These are phyloP conservation scores for Lethrus apterus DNA, from an alignment of 1,140 invertebrate species.

Conservation along the genomic window DNA sequence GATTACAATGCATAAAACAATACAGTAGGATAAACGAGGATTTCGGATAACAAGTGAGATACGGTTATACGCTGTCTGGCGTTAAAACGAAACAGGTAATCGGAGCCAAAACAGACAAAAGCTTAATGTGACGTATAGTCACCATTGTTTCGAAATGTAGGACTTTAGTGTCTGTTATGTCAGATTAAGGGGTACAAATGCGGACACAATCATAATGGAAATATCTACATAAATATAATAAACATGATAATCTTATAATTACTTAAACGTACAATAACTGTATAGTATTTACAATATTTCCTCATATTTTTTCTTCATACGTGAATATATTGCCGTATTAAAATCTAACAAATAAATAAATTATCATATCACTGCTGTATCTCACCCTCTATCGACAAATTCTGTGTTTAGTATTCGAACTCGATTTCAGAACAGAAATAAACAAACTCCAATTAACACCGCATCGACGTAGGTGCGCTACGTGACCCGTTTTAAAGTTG, in stretches of 20 bases:
- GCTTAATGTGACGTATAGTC: slow-evolving; percentile 10
- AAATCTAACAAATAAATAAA: no score
- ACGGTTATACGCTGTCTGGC: slow-evolving; percentile 5
- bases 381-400: no score
- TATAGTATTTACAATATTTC: no score
- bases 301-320: no score
- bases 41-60: slow-evolving; percentile 7
- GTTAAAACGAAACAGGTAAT: slow-evolving; percentile 16
- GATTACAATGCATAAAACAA: slow-evolving; percentile 22
- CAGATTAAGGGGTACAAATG: no score
- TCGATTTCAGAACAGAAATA: slow-evolving; percentile 21
- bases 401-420: slow-evolving; percentile 25
- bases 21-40: slow-evolving; percentile 17
- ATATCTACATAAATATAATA: no score
- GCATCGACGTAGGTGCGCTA: slow-evolving; percentile 24
- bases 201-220: no score
- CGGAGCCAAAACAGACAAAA: slow-evolving; percentile 11
- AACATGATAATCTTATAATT: no score
- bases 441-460: slow-evolving; percentile 33
- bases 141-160: slow-evolving; percentile 9
- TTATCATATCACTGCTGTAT: no score
- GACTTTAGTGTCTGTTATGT: no score
- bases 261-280: no score
- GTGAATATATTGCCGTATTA: no score
- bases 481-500: slow-evolving; percentile 16